These are phyloP conservation scores for Azorinus chamasolen DNA, from an alignment of 2,888 invertebrate genomes.

Conservation along the genomic window DNA sequence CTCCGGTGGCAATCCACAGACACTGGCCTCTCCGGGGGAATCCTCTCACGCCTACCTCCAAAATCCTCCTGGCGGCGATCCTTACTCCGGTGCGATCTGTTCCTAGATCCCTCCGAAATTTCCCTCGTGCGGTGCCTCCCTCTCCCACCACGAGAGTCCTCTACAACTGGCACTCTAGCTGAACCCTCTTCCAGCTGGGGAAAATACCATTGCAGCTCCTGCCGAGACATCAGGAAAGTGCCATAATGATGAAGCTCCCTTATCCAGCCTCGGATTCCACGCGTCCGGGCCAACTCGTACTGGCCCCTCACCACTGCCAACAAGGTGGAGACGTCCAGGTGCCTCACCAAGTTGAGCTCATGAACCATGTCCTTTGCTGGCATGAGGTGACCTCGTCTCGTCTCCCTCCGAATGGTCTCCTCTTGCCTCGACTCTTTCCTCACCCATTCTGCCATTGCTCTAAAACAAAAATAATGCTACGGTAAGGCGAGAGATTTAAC, in stretches of 20 bases:
- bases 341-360: background rate
- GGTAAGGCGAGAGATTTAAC: background rate
- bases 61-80: too few relatives aligned
- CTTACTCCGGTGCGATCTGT: too few relatives aligned
- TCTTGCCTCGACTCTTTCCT: slow-evolving; percentile 4
- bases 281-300: background rate
- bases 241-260: background rate
- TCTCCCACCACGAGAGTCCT: background rate
- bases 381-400: background rate
- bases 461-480: background rate
- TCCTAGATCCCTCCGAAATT: background rate
- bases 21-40: too few relatives aligned
- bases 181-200: background rate
- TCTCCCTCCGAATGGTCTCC: background rate
- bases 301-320: background rate
- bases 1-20: too few relatives aligned
- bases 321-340: background rate
- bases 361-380: background rate
- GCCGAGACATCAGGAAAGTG: background rate
- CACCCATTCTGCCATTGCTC: slow-evolving; percentile 4
- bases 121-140: background rate
- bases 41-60: too few relatives aligned
- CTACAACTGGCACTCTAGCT: background rate
- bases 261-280: background rate
- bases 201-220: too few relatives aligned